phyloP scores from a whole-genome alignment of 2,797 vertebrate species.

The Sorex maritimensis region DNA sequence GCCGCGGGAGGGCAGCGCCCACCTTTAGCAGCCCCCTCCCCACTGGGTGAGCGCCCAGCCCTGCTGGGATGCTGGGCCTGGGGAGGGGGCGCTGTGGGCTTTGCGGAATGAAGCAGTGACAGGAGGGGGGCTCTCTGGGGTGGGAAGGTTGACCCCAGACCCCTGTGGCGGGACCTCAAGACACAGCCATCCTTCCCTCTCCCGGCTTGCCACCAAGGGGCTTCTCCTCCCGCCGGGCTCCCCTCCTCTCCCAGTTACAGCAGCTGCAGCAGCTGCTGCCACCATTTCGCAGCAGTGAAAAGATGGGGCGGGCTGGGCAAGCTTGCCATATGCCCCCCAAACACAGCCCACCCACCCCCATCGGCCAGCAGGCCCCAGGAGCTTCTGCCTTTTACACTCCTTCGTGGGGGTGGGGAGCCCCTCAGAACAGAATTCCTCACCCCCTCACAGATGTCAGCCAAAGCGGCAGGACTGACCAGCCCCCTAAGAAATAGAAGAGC shows the following conservation, averaged over 20 bases:
- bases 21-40: neutral
- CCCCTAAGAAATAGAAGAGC: neutral
- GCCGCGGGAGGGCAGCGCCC: neutral
- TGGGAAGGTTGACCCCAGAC: neutral
- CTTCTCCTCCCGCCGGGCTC: conserved; percentile 38
- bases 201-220: conserved; percentile 43
- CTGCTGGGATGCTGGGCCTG: conserved; percentile 43
- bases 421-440: neutral
- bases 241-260: conserved; percentile 48
- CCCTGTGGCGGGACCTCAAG: conserved; percentile 38
- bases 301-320: conserved; percentile 66
- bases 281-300: conserved; percentile 77
- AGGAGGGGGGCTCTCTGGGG: neutral
- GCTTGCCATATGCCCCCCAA: conserved; percentile 41
- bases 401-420: neutral
- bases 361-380: neutral
- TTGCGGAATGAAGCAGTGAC: conserved; percentile 25
- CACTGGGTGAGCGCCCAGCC: neutral
- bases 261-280: conserved; percentile 78
- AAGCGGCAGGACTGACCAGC: neutral
- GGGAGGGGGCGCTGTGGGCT: conserved; percentile 17
- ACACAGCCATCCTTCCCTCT: neutral
- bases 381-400: neutral
- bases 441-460: neutral
- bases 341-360: neutral